A percentile compares a stretch with the other conserved stretches of the same genome.
Evolutionary conservation across 2,113 vertebrate genomes (phyloP).

Genomic region (Enhydra lutris): DNA sequence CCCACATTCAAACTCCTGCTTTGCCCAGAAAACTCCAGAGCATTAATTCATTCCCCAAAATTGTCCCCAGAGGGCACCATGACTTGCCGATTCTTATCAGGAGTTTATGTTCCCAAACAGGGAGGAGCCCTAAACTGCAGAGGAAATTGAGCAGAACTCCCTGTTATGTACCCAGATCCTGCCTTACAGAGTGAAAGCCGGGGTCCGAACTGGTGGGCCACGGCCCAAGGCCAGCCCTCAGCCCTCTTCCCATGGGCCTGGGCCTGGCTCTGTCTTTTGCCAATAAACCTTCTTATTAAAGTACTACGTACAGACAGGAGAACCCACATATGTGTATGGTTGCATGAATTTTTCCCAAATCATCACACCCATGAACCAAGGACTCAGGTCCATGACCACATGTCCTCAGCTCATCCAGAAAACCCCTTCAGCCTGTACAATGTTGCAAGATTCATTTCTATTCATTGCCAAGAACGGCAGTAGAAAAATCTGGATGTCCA

Average conservation of each 20-base stretch:
- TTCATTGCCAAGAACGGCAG: not conserved
- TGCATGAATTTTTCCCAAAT: not conserved
- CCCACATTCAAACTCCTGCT: not conserved
- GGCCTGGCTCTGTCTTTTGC: not conserved
- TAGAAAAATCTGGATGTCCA: not conserved
- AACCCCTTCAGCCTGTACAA: not conserved
- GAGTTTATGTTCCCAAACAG: rapidly evolving
- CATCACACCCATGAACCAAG: not conserved
- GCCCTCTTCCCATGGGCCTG: not conserved
- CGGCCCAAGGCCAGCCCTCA: rapidly evolving
- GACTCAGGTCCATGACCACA: rapidly evolving
- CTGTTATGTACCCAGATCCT: rapidly evolving
- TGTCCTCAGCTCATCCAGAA: not conserved
- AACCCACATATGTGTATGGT: rapidly evolving
- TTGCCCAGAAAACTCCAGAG: rapidly evolving
- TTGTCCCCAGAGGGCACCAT: not conserved
- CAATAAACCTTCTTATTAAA: not conserved
- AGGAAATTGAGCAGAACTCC: not conserved
- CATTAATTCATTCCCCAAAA: too few species aligned
- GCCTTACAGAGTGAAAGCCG: not conserved
- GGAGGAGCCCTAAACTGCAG: not conserved
- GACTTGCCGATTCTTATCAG: not conserved
- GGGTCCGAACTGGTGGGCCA: not conserved
- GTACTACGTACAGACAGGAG: not conserved
- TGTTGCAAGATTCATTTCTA: too few species aligned